phyloP scores from a whole-genome alignment of 2,888 invertebrate genomes.

The Tromatobia lineatoria region DNA sequence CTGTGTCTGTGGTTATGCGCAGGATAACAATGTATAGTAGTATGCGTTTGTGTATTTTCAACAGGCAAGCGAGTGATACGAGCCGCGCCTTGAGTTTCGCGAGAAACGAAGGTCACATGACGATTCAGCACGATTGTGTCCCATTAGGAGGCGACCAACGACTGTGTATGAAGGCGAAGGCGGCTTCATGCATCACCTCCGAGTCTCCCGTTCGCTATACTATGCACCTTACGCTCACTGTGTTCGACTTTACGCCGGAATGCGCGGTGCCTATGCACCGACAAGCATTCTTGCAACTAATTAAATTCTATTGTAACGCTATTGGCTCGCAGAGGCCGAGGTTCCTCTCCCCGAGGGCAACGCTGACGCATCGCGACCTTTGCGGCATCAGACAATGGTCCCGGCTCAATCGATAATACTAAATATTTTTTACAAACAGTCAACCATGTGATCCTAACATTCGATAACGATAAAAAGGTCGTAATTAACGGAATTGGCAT shows the following conservation, averaged over 20 bases:
- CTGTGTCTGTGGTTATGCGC: conserved; percentile 31
- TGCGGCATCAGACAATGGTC: conserved; percentile 15
- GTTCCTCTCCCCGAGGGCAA: conserved; percentile 49
- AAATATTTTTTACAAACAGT: conserved; percentile 1
- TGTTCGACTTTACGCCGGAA: conserved; percentile 77
- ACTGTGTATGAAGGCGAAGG: conserved; percentile 57
- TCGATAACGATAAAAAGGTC: not conserved
- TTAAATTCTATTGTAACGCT: conserved; percentile 76
- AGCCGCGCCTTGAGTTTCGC: conserved; percentile 72
- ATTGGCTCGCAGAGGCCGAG: conserved; percentile 42
- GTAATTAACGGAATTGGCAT: conserved; percentile 43
- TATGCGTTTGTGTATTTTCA: conserved; percentile 16
- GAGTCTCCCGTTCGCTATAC: conserved; percentile 39
- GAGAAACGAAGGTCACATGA: conserved; percentile 78
- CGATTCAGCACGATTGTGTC: conserved; percentile 73
- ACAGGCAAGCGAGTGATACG: conserved; percentile 69
- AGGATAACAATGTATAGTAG: conserved; percentile 36
- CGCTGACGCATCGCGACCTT: conserved; percentile 49
- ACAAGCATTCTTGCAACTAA: conserved; percentile 78
- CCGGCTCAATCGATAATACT: not conserved
- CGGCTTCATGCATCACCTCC: conserved; percentile 59
- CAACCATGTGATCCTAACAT: not conserved
- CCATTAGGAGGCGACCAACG: conserved; percentile 71
- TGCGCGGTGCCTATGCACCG: conserved; percentile 72
- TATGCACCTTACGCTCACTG: conserved; percentile 60